Percentiles rank a stretch among this genome's conserved stretches.
Conservation (phyloP, 1,140 invertebrate genomes). For the Caenorhabditis briggsae region DNA sequence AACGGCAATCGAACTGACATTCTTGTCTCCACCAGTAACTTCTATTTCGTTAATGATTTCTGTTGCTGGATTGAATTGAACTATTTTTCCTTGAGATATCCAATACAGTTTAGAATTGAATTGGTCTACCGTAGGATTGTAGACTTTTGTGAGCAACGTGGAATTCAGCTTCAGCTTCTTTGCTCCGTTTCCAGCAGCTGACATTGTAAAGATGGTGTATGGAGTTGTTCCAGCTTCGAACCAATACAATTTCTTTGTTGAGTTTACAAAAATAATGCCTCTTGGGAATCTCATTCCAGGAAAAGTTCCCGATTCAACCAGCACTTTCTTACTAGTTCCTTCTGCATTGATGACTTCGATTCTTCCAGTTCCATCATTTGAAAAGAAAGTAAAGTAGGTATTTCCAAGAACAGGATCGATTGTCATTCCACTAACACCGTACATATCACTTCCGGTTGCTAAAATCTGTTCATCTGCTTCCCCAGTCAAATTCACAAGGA, state of each 20-base stretch:
- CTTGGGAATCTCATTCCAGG: neutral
- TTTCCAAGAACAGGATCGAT: constrained; percentile 79
- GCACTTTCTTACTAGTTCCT: neutral
- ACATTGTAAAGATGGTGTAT: neutral
- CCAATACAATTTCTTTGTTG: constrained; percentile 39
- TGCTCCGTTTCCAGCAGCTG: neutral
- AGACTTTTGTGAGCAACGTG: neutral
- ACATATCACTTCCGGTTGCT: constrained; percentile 34
- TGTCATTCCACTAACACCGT: constrained; percentile 32
- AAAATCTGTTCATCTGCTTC: constrained; percentile 21
- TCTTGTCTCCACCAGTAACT: constrained; percentile 8
- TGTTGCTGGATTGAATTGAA: constrained; percentile 6
- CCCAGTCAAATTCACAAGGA: constrained; percentile 2
- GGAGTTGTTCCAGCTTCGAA: constrained; percentile 5
- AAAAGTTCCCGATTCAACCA: neutral
- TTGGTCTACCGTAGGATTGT: constrained; percentile 10
- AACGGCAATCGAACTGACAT: constrained; percentile 34
- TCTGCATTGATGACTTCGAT: constrained; percentile 31
- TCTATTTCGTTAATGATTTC: neutral
- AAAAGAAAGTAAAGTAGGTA: constrained; percentile 64
- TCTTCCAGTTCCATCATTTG: neutral
- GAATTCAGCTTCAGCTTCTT: constrained; percentile 25
- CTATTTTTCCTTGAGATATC: constrained; percentile 42
- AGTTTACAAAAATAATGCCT: constrained; percentile 38
- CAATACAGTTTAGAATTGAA: constrained; percentile 20